Evolutionary conservation across 2,113 vertebrate genomes (phyloP).

Genomic region (Hypomesus transpacificus): DNA sequence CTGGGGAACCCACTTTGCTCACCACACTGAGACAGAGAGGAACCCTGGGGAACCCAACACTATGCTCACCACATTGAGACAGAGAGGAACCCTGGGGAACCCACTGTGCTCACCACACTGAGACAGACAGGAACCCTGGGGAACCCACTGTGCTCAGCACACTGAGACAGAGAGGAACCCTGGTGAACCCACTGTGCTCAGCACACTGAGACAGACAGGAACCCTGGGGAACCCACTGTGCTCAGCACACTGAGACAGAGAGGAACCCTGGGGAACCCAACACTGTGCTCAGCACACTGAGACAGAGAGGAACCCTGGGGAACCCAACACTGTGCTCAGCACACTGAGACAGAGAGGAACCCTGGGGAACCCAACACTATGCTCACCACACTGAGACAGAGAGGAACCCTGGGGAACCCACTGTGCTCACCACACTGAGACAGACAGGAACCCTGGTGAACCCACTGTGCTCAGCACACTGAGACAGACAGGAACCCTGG

Average conservation of each 20-base stretch:
- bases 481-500: conserved; percentile 17
- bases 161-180: too few species aligned
- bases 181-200: too few species aligned
- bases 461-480: conserved; percentile 70
- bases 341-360: background rate
- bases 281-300: too few species aligned
- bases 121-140: too few species aligned
- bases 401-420: background rate
- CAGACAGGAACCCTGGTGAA: background rate
- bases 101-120: background rate
- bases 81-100: background rate
- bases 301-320: background rate
- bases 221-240: background rate
- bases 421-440: background rate
- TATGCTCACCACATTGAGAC: too few species aligned
- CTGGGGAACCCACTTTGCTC: background rate
- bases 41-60: too few species aligned
- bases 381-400: conserved; percentile 65
- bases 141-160: too few species aligned
- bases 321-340: background rate
- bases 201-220: background rate
- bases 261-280: too few species aligned
- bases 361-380: background rate
- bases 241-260: background rate
- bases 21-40: background rate